Base-by-base conservation (phyloP, 2,797 vertebrate species). In the Oceanodroma leucorhoa region DNA sequence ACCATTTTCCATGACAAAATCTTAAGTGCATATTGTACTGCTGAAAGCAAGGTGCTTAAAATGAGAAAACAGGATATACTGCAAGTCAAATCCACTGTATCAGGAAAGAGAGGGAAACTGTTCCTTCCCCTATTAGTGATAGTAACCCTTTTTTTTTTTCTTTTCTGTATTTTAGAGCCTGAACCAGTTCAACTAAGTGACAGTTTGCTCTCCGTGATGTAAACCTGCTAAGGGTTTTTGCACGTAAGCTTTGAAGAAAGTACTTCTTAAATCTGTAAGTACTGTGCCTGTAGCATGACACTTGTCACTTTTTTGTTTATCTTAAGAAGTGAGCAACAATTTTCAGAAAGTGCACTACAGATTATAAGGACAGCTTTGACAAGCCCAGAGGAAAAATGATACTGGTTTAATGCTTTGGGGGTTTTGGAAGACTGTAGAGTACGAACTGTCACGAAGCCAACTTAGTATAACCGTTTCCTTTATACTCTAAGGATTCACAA, bases 391-490 rank as follows among this genome's bases (percentile, higher is more conserved):
- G 76, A 95, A 97, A 96, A 95, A 95, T 65, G 64, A 96, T 66
- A 93, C 54, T 84, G 40, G 80, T 93, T 94, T 91, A 92, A 92
- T 61, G 89, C 67, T 83, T 62, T 62, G 69, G 43, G 55, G 55
- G 64, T 89, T 94, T 96, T 93, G 94, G 90, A 97, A 97, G 92
- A 71, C 62, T 88, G 70, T 34, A 79, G 82, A 96, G 54, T 86
- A 83, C 90, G 96, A 95, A 95, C 79, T 97, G 94, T 96, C 96
- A 95, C 38, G 88, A 95, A 94, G 97, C 96, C 95, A 97, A 95
- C 83, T 97, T 95, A 97, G 97, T 96, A 96, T 88, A 94, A 96
- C 88, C 43, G 89, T 93, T 98, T 98, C 97, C 97, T 98, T 97
- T 97, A 95, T 91, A 79, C 95, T 71, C 65, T 58, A 72, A 92